Base-by-base conservation (phyloP, 1,140 invertebrate species). In the Physella acuta region DNA sequence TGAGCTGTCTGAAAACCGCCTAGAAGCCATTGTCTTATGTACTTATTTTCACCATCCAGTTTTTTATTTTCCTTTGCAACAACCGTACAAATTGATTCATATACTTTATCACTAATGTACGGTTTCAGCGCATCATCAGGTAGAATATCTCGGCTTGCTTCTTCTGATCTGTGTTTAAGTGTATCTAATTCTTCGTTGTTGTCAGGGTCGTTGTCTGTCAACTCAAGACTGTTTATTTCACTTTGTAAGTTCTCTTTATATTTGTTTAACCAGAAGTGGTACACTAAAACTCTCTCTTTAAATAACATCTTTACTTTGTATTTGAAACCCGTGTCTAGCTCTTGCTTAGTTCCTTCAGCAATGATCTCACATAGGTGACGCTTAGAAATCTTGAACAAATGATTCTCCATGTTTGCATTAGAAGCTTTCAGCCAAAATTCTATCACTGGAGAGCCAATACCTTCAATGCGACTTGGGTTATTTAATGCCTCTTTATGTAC, bases 71-170 rank as follows among this genome's bases (percentile, higher is more conserved):
- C 66, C 26, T 31, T 24, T 26, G 44, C 4, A 20, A 67, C 52
- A 56, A 51, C 55, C 1, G 17, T 33, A 28, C 56, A 56, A 8
- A 67, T 56, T 4, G 33, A 20, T 1, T 67, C 34, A 56, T 44
- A 56, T 5, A 67, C 53, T 1, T 30, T 56, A 16, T 67, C 64
- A 39, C 53, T 56, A 55, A 76, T 77, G 49, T 71, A 71, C 24
- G 51, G 44, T 56, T 55, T 52, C 0, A 76, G 55, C 33, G 55
- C 53, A 55, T 75, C 72, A 28, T 75, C 77, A 30, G 73, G 62
- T 5, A 77, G 33, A 52, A 77, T 72, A 55, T 60, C 37, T 30
- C 34, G 31, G 55, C 33, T 49, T 28, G 37, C 16, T 49, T 68
- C 63, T 55, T 55, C 53, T 5, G 5, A 5, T 14, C 24, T 24